Base-by-base conservation (phyloP, 1,140 invertebrate species). In the Drosophila pallidifrons region DNA sequence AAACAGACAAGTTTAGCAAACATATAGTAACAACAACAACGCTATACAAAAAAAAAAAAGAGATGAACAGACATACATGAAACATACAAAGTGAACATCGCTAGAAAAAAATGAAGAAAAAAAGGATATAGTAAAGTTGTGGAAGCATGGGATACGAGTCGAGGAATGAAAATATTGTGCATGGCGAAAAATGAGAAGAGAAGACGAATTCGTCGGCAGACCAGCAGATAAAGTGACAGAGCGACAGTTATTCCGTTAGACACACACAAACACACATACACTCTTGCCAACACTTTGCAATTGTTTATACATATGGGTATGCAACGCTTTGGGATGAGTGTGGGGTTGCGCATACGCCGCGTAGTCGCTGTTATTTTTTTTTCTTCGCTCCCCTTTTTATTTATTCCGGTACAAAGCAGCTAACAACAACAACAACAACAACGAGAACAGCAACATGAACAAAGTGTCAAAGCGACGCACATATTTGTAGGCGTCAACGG, bases 401-500 rank as follows among this genome's bases (percentile, higher is more conserved):
- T 60, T 52, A 65, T 64, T 69, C 49, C 45, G 46, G 55, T 57
- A 63, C 66, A 75, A 70, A 75, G 72, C 58, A 28, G 43, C 49
- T 8, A 30, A 59, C 63, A 68, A 41, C 49, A 43, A 10, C 11
- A 61, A 49, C 38, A 58, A 20, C 43, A 51, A 45, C 59, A 52
- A 75, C 32, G 55, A 52, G 28, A 54, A 28, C n/a, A 45, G 16
- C 43, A 47, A 46, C 60, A 68, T 43, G 20, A 54, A 71, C 52
- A 71, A 64, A 75, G 73, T 75, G 73, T 75, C 73, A 75, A 71
- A 75, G 67, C 59, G 35, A 79, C 77, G 68, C 54, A 74, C 69
- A 79, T 74, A 74, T 74, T 74, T 74, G 77, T 77, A 79, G 77
- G 77, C 75, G 77, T 79, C 60, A 60, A 77, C 65, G 54, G 59